phyloP scores from a whole-genome alignment of 2,888 invertebrate species.

The Tachina fera region DNA sequence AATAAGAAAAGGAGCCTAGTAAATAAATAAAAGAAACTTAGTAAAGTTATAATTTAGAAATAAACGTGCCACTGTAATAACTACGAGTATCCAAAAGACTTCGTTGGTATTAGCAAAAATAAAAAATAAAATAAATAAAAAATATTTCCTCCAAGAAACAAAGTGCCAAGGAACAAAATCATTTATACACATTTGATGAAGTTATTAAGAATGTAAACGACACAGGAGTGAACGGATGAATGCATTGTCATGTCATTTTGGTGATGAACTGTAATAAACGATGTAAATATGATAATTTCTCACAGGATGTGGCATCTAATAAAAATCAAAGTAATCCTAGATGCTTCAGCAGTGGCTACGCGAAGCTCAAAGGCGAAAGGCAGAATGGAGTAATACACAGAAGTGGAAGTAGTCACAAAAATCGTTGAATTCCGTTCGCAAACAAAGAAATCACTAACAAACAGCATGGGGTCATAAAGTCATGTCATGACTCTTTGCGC shows the following conservation, averaged over 20 bases:
- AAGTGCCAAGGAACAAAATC: neutral
- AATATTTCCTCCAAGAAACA: neutral
- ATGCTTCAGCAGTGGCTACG: constrained; percentile 53
- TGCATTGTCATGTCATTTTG: constrained; percentile 48
- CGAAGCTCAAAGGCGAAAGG: neutral
- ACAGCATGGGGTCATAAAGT: constrained; percentile 74
- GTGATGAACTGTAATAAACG: constrained; percentile 83
- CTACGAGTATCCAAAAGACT: constrained; percentile 34
- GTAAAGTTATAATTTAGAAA: constrained; percentile 12
- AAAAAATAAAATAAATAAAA: too few species aligned
- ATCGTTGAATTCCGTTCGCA: constrained; percentile 65
- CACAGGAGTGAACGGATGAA: constrained; percentile 33
- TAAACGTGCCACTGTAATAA: constrained; percentile 50
- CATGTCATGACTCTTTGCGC: constrained; percentile 69
- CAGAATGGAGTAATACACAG: neutral
- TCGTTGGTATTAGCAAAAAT: constrained; percentile 37
- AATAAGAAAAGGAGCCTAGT: neutral
- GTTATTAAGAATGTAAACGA: constrained; percentile 40
- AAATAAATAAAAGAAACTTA: constrained; percentile 4
- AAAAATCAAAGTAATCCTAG: constrained; percentile 83
- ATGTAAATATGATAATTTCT: constrained; percentile 83
- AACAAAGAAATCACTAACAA: constrained; percentile 71
- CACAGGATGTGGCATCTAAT: constrained; percentile 83
- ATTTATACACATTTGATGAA: constrained; percentile 18
- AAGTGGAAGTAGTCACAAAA: constrained; percentile 43